These are phyloP conservation scores for Nebria brevicollis DNA, from an alignment of 2,888 invertebrate species.

Conservation along the genomic window DNA sequence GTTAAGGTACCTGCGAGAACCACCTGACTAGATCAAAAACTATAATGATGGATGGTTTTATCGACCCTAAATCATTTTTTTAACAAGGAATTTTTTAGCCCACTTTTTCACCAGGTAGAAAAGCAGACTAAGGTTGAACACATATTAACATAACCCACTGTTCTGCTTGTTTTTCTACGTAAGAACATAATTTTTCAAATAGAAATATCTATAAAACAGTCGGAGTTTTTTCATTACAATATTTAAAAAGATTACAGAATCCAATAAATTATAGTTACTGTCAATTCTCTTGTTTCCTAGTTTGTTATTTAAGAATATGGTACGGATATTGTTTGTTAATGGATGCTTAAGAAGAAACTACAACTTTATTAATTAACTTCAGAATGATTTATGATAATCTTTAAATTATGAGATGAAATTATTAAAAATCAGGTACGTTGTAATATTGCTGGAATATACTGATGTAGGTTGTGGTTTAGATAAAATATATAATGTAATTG, in stretches of 20 bases:
- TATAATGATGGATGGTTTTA: constrained; percentile 39
- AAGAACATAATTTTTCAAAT: not conserved
- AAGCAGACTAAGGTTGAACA: not conserved
- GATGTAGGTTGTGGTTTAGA: too few relatives aligned
- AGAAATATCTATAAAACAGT: constrained; percentile 34
- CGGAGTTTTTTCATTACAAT: constrained; percentile 37
- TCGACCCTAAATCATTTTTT: constrained; percentile 38
- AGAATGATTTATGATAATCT: not conserved
- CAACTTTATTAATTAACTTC: constrained; percentile 5
- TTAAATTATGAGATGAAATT: not conserved
- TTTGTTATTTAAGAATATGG: constrained; percentile 28
- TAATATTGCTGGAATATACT: not conserved
- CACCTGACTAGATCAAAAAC: constrained; percentile 21
- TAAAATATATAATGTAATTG: too few relatives aligned
- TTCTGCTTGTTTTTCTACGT: not conserved
- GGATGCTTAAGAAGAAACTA: not conserved
- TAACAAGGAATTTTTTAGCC: not conserved
- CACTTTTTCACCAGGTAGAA: constrained; percentile 19
- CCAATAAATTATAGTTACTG: constrained; percentile 4
- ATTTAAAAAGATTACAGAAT: constrained; percentile 3
- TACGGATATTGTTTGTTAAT: not conserved
- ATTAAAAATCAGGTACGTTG: not conserved
- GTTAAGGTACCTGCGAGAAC: not conserved
- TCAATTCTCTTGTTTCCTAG: constrained; percentile 28
- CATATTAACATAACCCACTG: constrained; percentile 3